These are phyloP conservation scores for Atta texana DNA, from an alignment of 1,140 invertebrate genomes.

Conservation along the genomic window DNA sequence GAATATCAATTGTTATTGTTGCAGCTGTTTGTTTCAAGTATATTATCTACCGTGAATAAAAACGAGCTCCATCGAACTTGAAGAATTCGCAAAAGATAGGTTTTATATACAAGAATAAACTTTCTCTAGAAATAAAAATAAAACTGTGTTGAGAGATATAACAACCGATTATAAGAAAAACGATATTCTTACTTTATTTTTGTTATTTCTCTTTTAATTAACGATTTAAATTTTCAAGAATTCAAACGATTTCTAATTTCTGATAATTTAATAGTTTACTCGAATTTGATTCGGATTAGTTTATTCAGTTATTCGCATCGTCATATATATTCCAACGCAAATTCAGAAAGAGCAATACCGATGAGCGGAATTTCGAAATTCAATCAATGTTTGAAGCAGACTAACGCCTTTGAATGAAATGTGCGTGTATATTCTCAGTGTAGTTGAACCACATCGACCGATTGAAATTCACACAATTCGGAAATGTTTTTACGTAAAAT, in stretches of 20 bases:
- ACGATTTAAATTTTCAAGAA: background rate
- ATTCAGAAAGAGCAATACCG: slow-evolving; percentile 16
- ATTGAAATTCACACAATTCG: slow-evolving; percentile 23
- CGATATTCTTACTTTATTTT: background rate
- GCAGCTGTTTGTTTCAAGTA: slow-evolving; percentile 29
- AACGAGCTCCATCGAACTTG: background rate
- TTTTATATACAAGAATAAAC: background rate
- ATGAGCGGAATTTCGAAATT: slow-evolving; percentile 70
- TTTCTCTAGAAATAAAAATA: background rate
- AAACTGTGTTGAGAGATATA: background rate
- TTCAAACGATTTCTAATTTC: background rate
- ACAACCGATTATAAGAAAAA: background rate
- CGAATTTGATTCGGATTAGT: background rate
- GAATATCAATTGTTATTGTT: slow-evolving; percentile 38
- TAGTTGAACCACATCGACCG: slow-evolving; percentile 27
- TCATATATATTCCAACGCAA: background rate
- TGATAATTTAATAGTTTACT: background rate
- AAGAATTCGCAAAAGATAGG: no score
- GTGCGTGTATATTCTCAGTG: background rate
- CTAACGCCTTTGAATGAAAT: slow-evolving; percentile 34
- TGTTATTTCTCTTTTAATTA: background rate
- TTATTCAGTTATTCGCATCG: background rate
- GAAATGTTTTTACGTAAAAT: slow-evolving; percentile 65
- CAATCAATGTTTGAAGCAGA: slow-evolving; percentile 77
- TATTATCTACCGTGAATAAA: background rate